Evolutionary conservation across 2,113 vertebrate genomes (phyloP).

Genomic region (Orientallactaga bullata): DNA sequence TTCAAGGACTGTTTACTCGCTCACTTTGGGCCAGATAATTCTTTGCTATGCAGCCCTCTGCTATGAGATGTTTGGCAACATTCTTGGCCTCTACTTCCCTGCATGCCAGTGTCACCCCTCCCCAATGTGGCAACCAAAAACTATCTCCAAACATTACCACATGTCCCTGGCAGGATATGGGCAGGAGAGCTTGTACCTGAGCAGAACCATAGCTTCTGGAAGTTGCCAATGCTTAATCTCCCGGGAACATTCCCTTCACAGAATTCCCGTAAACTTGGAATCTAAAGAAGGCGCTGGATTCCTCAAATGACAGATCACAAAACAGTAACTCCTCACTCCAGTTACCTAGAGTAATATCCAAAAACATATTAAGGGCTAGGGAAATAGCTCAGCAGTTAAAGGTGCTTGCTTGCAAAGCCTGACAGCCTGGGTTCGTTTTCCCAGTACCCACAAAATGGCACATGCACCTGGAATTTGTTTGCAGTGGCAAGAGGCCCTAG

Average conservation of each 20-base stretch:
- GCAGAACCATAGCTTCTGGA: not conserved
- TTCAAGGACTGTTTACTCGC: not conserved
- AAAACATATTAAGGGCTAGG: not conserved
- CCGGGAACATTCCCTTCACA: not conserved
- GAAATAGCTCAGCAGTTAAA: no score
- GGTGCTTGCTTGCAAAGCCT: no score
- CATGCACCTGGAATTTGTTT: no score
- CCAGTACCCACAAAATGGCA: no score
- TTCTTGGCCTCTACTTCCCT: not conserved
- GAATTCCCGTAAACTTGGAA: not conserved
- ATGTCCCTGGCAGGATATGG: no score
- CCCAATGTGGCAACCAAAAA: not conserved
- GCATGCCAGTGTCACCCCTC: not conserved
- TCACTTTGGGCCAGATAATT: not conserved
- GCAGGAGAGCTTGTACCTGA: not conserved
- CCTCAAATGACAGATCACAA: not conserved
- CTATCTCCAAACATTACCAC: not conserved
- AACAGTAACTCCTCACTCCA: not conserved
- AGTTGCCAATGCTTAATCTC: not conserved
- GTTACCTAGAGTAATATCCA: not conserved
- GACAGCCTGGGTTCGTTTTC: no score
- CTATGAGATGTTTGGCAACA: not conserved
- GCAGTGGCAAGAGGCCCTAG: no score
- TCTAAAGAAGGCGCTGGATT: not conserved
- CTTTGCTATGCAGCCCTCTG: not conserved